A percentile compares a stretch with the other conserved stretches of the same genome.
Evolutionary conservation across 2,888 invertebrate species (phyloP).

Genomic region (Dendrolimus houi): DNA sequence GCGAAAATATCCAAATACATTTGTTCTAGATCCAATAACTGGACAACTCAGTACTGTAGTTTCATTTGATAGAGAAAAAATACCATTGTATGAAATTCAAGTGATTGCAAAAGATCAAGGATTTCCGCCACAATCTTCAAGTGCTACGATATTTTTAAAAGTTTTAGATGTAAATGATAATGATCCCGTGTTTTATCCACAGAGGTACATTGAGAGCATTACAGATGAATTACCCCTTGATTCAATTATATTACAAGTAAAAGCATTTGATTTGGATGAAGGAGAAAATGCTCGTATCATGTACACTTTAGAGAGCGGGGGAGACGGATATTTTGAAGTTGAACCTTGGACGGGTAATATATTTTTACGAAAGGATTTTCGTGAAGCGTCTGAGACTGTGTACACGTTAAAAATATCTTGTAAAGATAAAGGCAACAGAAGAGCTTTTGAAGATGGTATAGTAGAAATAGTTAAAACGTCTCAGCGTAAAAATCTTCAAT

Average conservation of each 20-base stretch:
- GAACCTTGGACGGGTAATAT: constrained; percentile 87
- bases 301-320: constrained; percentile 86
- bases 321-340: constrained; percentile 86
- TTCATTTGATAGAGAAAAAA: constrained; percentile 88
- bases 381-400: constrained; percentile 79
- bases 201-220: constrained; percentile 87
- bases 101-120: constrained; percentile 95
- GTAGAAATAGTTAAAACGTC: constrained; percentile 88
- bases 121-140: constrained; percentile 91
- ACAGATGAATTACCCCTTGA: constrained; percentile 81
- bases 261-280: constrained; percentile 90
- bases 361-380: constrained; percentile 79
- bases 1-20: constrained; percentile 89
- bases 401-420: constrained; percentile 87
- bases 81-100: constrained; percentile 85
- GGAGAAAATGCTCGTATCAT: constrained; percentile 91
- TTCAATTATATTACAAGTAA: constrained; percentile 82
- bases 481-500: constrained; percentile 83
- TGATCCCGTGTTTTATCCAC: constrained; percentile 93
- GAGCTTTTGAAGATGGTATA: constrained; percentile 83
- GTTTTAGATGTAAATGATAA: constrained; percentile 95
- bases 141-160: constrained; percentile 88
- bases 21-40: constrained; percentile 87
- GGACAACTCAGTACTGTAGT: constrained; percentile 88
- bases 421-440: constrained; percentile 86